Evolutionary conservation across 2,113 vertebrate genomes (phyloP), one percentile per base, ranked within the genome.

Genomic region (Myxocyprinus asiaticus): DNA sequence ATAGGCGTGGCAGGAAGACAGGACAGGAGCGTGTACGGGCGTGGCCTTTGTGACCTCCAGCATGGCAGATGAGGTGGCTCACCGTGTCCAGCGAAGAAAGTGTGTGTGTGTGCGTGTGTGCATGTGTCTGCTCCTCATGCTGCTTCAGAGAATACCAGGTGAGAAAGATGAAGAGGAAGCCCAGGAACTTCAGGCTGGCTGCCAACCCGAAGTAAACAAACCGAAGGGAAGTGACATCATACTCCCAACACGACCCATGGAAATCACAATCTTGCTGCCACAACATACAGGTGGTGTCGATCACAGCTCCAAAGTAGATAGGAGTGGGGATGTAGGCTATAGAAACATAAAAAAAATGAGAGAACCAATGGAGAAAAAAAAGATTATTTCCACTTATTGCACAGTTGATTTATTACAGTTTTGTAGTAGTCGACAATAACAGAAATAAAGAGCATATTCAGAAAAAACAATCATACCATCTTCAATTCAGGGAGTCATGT

Each of bases 151-250:
- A 98, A 90, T 97, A 98, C 98, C 98, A 99, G 76, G 98, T 97
- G 89, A 99, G 91, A 82, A 97, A 98, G 93, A 99, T 99, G 90
- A 99, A 99, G 87, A 99, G 83, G 90, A 99, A 99, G 89, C 95
- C 98, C 0, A 99, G 86, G 0, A 96, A 98, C 90, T 99, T 99
- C 85, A 99, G 95, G 90, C 96, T 98, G 62, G 98, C 98, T 4
- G 97, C 96, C 82, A 99, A 90, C n/a, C 98, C 98, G 0, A 99
- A 99, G 91, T 99, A 99, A 86, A 99, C 97, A 33, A 99, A 99
- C 73, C 97, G 96, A 88, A 99, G 95, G 0, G 97, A 98, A 0
- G 98, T 99, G 89, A 99, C 97, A 67, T 99, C 96, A 45, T 99
- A 99, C 87, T 99, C 97, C 97, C 96, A 98, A 81, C 98, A 99